phyloP scores from a whole-genome alignment of 2,888 invertebrate species.

The Rhagium mordax region DNA sequence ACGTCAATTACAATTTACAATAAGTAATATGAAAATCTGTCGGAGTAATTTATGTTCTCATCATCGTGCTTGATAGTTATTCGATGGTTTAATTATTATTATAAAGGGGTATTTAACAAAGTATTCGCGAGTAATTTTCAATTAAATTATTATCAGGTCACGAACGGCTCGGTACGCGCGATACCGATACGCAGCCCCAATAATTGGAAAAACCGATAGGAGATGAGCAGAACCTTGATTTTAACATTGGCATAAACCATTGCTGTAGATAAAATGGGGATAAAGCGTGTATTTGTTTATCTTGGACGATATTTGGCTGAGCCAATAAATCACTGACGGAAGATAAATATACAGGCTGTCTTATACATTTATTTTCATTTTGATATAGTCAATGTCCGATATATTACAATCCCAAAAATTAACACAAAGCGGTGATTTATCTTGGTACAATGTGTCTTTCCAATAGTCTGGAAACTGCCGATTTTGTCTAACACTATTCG shows the following conservation, averaged over 20 bases:
- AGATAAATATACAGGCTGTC: no score
- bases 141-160: constrained; percentile 33
- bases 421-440: no score
- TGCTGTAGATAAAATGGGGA: not conserved
- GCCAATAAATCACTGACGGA: no score
- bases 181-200: constrained; percentile 33
- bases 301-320: no score
- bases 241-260: not conserved
- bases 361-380: no score
- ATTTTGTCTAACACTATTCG: no score
- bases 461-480: no score
- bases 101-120: constrained; percentile 17
- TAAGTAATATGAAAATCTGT: not conserved
- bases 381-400: no score
- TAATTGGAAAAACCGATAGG: constrained; percentile 45
- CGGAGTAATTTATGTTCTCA: constrained; percentile 6
- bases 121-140: constrained; percentile 25
- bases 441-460: no score
- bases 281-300: no score
- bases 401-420: no score
- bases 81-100: constrained; percentile 18
- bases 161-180: constrained; percentile 24
- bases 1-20: not conserved
- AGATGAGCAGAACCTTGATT: not conserved
- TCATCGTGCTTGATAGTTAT: constrained; percentile 8